Evolutionary conservation across 2,888 invertebrate genomes (phyloP), one percentile per base, ranked within the genome.

Genomic region (Luperina testacea): DNA sequence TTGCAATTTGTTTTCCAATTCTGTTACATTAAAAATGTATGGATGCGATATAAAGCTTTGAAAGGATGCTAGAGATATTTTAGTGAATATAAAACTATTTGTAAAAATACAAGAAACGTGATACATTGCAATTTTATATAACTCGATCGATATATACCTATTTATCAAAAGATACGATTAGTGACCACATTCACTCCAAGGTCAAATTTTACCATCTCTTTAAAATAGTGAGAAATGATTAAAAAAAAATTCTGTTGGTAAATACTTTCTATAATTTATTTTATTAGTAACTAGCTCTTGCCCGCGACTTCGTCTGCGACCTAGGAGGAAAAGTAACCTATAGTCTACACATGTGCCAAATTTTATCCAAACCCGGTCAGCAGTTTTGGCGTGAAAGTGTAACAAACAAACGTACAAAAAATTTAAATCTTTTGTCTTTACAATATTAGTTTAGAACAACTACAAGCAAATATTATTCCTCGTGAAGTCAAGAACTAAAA

Each of bases 1-100:
- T 71, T 86, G 63, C 67, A 82, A 74, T 86, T 68, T 74, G 32
- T 64, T 76, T 70, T 71, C 67, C 67, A 82, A 85, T 81, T 80
- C 20, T 68, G 53, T 71, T 7, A n/a, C 71, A 81, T 83, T 74
- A 68, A 64, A 72, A 53, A 83, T 86, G n/a, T n/a, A 86, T 81
- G 57, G 45, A 68, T 65, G 32, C 24, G 20, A 38, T 27, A 64
- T 8, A 27, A 59, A 38, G 27, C 6, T 53, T 9, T 77, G 42
- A 32, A 59, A 69, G 8, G 4, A 8, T 42, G 8, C 17, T 42
- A 4, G 45, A 65, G 4, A 15, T 15, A 32, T 48, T 61, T 82
- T 45, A 11, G 4, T 45, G 17, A 42, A 61, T 38, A 24, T 4
- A 32, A 53, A 61, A n/a, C 13, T 24, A 13, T 57, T 51, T n/a